Evolutionary conservation across 2,888 invertebrate genomes (phyloP), one percentile per base, ranked within the genome.

Genomic region (Sminthurinus aureus): DNA sequence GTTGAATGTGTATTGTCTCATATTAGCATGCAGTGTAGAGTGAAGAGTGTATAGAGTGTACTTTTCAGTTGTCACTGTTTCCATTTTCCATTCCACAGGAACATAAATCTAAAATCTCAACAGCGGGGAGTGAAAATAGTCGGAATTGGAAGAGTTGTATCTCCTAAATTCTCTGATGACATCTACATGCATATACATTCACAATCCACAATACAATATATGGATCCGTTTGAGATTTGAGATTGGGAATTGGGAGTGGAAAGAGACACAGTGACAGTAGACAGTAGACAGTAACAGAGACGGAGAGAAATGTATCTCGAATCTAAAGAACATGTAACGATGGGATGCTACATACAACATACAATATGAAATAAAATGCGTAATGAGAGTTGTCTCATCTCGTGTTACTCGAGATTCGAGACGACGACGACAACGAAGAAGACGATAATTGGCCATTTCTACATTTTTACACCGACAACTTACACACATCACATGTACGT

Each of bases 361-460:
- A 69, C 20, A 18, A 66, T 24, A 67, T 50, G 79, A 15, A 11
- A 52, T 26, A 77, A 76, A 51, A 77, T 77, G 77, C 77, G 82
- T 82, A 82, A 82, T 82, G 82, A 82, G 82, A 82, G 82, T 82
- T 82, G 76, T 82, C 38, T 38, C 77, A 77, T 82, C 82, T 82
- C 76, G 82, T 82, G 82, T 82, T 82, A 82, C 82, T 77, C 77
- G 77, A 71, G 3, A 4, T 38, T 38, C 3, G 6, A 1, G 38
- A 38, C 38, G 3, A n/a, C n/a, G 38, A 38, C 38, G 38, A 38
- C 38, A 1, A 38, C 38, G 38, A 38, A 1, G 3, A 38, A 38
- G 38, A 38, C 38, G 38, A 81, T 82, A 82, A 82, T 82, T 82
- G 82, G 82, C 76, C 77, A 82, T 82, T 82, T 77, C 77, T 82